Conservation (phyloP, 1,140 invertebrate species). For the Uloborus diversus region DNA sequence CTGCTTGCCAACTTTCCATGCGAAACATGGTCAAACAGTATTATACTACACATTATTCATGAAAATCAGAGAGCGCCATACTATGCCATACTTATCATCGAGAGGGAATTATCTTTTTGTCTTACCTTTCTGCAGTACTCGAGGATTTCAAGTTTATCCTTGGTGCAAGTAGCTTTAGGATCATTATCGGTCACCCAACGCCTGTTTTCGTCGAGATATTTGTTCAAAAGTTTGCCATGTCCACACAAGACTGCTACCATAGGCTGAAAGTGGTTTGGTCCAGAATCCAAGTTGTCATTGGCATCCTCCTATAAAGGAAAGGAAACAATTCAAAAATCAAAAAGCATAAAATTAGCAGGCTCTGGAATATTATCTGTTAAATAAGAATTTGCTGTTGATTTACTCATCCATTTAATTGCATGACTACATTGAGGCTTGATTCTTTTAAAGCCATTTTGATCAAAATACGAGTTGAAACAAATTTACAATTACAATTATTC, state of each 20-base stretch:
- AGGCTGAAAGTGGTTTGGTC: constrained; percentile 68
- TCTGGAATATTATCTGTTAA: too few species aligned
- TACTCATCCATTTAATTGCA: too few species aligned
- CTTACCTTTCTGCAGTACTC: constrained; percentile 94
- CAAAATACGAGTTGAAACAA: too few species aligned
- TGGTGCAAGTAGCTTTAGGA: constrained; percentile 84
- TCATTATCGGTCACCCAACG: constrained; percentile 85
- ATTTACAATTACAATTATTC: too few species aligned
- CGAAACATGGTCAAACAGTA: not conserved
- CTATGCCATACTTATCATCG: not conserved
- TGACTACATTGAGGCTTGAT: too few species aligned
- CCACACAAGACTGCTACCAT: constrained; percentile 93
- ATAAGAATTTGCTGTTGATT: too few species aligned
- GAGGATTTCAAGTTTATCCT: constrained; percentile 92
- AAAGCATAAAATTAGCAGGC: too few species aligned
- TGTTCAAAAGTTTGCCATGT: constrained; percentile 75
- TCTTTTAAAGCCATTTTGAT: too few species aligned
- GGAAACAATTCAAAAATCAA: constrained; percentile 62
- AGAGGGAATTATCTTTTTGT: too few species aligned
- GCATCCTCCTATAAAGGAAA: constrained; percentile 58
- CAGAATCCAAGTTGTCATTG: constrained; percentile 57
- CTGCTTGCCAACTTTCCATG: too few species aligned
- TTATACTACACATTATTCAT: too few species aligned
- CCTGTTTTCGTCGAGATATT: constrained; percentile 89
- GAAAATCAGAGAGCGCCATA: too few species aligned